A percentile compares a stretch with the other conserved stretches of the same genome.
Conservation (phyloP, 1,140 invertebrate genomes). For the Andricus grossulariae region DNA sequence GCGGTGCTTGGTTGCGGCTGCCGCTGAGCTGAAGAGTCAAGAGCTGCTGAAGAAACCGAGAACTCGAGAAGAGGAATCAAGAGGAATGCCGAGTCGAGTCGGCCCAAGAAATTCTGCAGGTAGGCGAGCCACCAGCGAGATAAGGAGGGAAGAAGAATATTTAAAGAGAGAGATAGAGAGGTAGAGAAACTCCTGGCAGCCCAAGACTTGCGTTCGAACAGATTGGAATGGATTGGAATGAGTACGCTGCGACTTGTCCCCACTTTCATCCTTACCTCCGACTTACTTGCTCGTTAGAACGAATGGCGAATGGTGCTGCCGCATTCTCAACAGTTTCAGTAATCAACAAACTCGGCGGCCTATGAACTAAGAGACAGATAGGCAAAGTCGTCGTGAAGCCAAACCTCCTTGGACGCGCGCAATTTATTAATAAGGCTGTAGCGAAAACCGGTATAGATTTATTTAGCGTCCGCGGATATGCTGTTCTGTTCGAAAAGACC, state of each 20-base stretch:
- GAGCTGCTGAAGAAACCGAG: slow-evolving; percentile 5
- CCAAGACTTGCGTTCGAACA: slow-evolving; percentile 35
- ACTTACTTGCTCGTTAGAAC: slow-evolving; percentile 31
- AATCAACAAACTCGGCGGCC: slow-evolving; percentile 50
- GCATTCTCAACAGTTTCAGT: slow-evolving; percentile 56
- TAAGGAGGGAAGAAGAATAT: slow-evolving; percentile 14
- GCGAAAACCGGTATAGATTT: slow-evolving; percentile 71
- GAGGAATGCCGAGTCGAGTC: slow-evolving; percentile 18
- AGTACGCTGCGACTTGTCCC: slow-evolving; percentile 36
- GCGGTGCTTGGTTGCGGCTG: slow-evolving; percentile 96
- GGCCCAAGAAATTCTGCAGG: slow-evolving; percentile 9
- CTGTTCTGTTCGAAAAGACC: slow-evolving; percentile 2
- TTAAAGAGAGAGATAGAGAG: slow-evolving; percentile 28
- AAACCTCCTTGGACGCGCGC: slow-evolving; percentile 64
- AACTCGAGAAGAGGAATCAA: slow-evolving; percentile 10
- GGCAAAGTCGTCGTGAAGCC: slow-evolving; percentile 51
- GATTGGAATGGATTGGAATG: slow-evolving; percentile 53
- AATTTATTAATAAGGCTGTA: slow-evolving; percentile 71
- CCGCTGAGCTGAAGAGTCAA: slow-evolving; percentile 78
- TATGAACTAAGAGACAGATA: slow-evolving; percentile 49
- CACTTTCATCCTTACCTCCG: slow-evolving; percentile 32
- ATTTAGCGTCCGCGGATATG: slow-evolving; percentile 61
- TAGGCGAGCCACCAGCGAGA: slow-evolving; percentile 33
- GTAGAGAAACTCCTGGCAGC: slow-evolving; percentile 2
- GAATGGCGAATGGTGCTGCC: slow-evolving; percentile 49